Evolutionary conservation across 2,888 invertebrate genomes (phyloP), one percentile per base, ranked within the genome.

Genomic region (Lymantria dispar): DNA sequence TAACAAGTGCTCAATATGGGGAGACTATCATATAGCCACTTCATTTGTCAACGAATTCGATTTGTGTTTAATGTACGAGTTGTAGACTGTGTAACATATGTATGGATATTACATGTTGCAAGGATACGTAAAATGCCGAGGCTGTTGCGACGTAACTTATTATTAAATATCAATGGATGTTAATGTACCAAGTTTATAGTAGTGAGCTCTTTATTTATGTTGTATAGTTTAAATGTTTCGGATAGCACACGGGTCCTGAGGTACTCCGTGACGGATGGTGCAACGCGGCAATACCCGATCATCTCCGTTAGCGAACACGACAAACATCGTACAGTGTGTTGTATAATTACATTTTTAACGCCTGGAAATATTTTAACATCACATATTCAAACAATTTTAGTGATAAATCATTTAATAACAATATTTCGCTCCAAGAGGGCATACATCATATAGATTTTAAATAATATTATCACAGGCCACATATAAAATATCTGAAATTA

Each of bases 241-340:
- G 62, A 67, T 69, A 74, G 75, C 76, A 75, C 71, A 72, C 78
- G 79, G 82, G 78, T 82, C 82, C 78, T 76, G 72, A 75, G 62
- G 48, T 54, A 52, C 57, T 70, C 57, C 60, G 59, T 62, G 61
- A 69, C 52, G 51, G 55, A 50, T 54, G 48, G 50, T 60, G 65
- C 62, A 64, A 56, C 58, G 62, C 50, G 33, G 33, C 33, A 33
- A 33, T 33, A 10, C 9, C 9, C 33, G 10, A 10, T 8, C 33
- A 33, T 10, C 8, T 33, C 33, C 1, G 1, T 33, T 10, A 10
- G 43, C 14, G 22, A 42, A 33, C 30, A 14, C 15, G 36, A 12
- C 44, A 43, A 55, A 52, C 53, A 52, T 37, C 55, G 29, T 22
- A 22, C 22, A 22, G 5, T 22, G 22, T 3, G 22, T 22, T 22